Evolutionary conservation across 2,113 vertebrate genomes (phyloP).

Genomic region (Cebidichthys violaceus): DNA sequence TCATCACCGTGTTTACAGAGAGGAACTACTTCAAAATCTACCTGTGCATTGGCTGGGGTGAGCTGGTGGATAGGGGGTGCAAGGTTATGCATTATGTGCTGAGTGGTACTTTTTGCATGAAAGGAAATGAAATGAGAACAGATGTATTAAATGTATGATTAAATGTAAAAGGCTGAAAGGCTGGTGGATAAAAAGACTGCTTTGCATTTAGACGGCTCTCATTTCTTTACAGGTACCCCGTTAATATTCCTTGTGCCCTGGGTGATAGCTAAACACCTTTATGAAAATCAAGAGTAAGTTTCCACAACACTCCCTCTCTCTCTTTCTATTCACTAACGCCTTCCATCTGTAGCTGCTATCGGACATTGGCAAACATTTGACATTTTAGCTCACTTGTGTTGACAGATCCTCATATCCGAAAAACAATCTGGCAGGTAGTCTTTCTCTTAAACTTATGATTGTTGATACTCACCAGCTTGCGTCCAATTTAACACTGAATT

Average conservation of each 20-base stretch:
- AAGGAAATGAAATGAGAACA: constrained; percentile 6
- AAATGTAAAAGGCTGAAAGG: neutral
- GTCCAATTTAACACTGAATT: constrained; percentile 26
- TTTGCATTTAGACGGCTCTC: constrained; percentile 34
- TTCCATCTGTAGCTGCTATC: neutral
- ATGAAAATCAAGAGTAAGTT: constrained; percentile 96
- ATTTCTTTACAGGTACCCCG: constrained; percentile 87
- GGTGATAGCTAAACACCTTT: constrained; percentile 89
- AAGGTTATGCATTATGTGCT: neutral
- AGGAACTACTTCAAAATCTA: constrained; percentile 94
- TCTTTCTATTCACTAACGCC: neutral
- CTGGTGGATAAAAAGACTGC: neutral
- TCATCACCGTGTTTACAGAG: constrained; percentile 93
- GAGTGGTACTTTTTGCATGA: neutral
- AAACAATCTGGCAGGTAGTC: neutral
- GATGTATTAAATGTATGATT: neutral
- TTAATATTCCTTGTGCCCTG: constrained; percentile 93
- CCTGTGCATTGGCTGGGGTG: constrained; percentile 97
- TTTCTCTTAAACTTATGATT: constrained; percentile 7
- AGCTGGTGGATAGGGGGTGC: constrained; percentile 64
- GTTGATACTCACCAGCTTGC: neutral
- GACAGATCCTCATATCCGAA: neutral
- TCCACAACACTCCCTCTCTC: neutral
- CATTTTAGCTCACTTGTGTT: neutral
- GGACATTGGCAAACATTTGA: neutral